Percentiles rank a stretch among this genome's conserved stretches.
Conservation (phyloP, 1,140 invertebrate genomes). For the Catajapyx aquilonaris region DNA sequence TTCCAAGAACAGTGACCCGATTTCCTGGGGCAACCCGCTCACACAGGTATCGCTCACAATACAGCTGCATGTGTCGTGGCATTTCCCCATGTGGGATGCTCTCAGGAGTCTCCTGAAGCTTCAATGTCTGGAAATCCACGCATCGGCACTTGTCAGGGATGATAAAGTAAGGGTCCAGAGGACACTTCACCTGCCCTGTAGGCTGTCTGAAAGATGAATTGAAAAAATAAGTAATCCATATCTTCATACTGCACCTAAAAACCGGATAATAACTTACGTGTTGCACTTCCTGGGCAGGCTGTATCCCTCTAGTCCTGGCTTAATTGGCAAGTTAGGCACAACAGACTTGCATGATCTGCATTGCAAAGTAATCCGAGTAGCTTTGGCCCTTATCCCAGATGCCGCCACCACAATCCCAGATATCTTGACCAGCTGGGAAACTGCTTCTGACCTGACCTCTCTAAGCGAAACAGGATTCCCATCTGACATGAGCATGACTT, state of each 20-base stretch:
- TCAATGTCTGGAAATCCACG: conserved; percentile 79
- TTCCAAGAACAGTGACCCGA: conserved; percentile 76
- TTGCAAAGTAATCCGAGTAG: conserved; percentile 84
- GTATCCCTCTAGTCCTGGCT: conserved; percentile 91
- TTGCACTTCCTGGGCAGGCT: conserved; percentile 86
- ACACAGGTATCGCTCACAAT: conserved; percentile 81
- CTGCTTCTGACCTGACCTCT: conserved; percentile 79
- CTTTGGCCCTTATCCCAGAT: conserved; percentile 84
- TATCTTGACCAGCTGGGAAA: conserved; percentile 84
- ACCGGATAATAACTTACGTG: conserved; percentile 41
- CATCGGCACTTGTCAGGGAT: conserved; percentile 92
- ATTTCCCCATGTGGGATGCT: conserved; percentile 96
- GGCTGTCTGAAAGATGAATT: conserved; percentile 55
- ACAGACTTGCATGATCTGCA: conserved; percentile 83
- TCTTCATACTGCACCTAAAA: conserved; percentile 4
- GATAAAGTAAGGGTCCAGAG: conserved; percentile 94
- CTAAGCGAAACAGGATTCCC: conserved; percentile 60
- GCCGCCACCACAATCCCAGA: conserved; percentile 90
- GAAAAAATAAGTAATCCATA: too few species aligned
- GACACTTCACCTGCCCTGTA: conserved; percentile 73
- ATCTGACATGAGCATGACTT: conserved; percentile 73
- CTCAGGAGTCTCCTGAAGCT: conserved; percentile 91
- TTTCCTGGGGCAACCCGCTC: conserved; percentile 94
- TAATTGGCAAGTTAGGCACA: conserved; percentile 72
- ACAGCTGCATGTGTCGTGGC: conserved; percentile 87